Base-by-base conservation (phyloP, 35 echinoderm and acorn worm species). In the Diadema setosum region DNA sequence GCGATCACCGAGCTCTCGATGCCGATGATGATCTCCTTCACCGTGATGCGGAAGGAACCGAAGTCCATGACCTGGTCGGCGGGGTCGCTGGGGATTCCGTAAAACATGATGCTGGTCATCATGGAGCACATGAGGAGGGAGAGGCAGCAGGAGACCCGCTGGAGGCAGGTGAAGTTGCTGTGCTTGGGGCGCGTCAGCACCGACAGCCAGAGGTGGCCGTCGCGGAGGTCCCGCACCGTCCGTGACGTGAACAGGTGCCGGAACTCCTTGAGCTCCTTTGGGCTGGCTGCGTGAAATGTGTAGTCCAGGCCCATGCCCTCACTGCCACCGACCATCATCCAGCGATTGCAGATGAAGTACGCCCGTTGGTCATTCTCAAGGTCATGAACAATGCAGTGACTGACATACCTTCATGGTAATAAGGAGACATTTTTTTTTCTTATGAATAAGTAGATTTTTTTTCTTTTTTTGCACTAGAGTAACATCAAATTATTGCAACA, bases 91-190 rank as follows among this genome's bases (percentile, higher is more conserved):
- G 96, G 96, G 3, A 94, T 82, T 5, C 92, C 92, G 31, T 99
- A 99, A 45, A 99, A 99, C 96, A 99, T 99, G 42, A 99, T 99
- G 83, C 89, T 99, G 17, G 96, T 94, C 75, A 99, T 85, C 96
- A 95, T 99, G 24, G 90, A 73, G 58, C 81, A 86, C 89, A 99
- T 89, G 18, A 99, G 83, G 1, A 99, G 37, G 9, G 89, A 89
- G 21, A 99, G 87, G 33, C 89, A 94, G 40, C 96, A 99, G 56
- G 90, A 94, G 4, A 92, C 82, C 27, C 96, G 81, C 56, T 99
- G 96, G 5, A 94, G 60, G 14, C 96, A 82, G 42, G 96, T 90
- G 82, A 99, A 99, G 46, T 60, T 46, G 49, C 93, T 95, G 2
- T 86, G 39, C 18, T 90, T 48, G 17, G 93, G 96, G 18, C 93